These are phyloP conservation scores for Bombycilla garrulus DNA, from an alignment of 2,113 vertebrate genomes.

Conservation along the genomic window DNA sequence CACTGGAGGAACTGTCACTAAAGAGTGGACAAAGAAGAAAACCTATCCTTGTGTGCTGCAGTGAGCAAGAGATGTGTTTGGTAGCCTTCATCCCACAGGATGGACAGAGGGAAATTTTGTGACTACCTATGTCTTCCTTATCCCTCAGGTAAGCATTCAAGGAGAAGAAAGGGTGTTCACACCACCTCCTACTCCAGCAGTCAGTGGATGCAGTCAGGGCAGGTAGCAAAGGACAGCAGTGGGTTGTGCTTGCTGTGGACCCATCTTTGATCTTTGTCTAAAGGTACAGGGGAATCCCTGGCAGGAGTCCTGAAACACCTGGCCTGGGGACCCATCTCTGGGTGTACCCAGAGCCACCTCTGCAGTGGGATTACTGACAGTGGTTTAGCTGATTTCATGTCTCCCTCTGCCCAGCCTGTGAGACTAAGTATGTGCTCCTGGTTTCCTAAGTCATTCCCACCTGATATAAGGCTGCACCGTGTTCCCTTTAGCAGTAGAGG, in stretches of 20 bases:
- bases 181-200: neutral
- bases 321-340: neutral
- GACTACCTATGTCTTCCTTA: neutral
- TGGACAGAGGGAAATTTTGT: neutral
- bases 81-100: neutral
- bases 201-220: neutral
- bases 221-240: neutral
- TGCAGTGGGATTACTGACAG: neutral
- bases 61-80: neutral
- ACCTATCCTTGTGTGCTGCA: neutral
- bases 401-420: neutral
- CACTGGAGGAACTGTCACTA: neutral
- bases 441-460: neutral
- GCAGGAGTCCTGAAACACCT: neutral
- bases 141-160: neutral
- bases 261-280: neutral
- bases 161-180: neutral
- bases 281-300: neutral
- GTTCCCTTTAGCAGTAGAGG: neutral
- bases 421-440: fast-evolving
- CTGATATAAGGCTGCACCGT: neutral
- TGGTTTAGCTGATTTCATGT: neutral
- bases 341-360: neutral
- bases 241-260: neutral
- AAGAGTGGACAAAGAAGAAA: neutral